Evolutionary conservation across 1,140 invertebrate species (phyloP), one percentile per base, ranked within the genome.

Genomic region (Latrodectus geometricus): DNA sequence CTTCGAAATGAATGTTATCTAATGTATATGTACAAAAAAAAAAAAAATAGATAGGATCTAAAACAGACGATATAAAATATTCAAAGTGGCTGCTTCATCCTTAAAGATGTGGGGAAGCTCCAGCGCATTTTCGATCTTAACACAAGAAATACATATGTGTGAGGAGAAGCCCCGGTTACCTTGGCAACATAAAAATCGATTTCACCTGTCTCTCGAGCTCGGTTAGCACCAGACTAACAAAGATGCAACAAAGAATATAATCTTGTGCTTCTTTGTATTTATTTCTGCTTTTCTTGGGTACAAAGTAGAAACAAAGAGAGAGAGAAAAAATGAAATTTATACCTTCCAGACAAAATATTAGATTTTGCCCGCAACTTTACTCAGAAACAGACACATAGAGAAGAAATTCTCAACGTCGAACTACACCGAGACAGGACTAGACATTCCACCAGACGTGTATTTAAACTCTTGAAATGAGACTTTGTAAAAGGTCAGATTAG

Each of bases 151-250:
- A 35, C 35, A 35, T 35, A 35, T 35, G 5, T 35, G 35, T 35
- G 35, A 35, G 35, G 35, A 35, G 12, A 14, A 35, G 35, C 35
- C 35, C 35, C 5, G 5, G 72, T 83, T 74, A 21, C 80, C 54
- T 65, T 65, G 80, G 54, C 70, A 65, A 83, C 80, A 20, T 12
- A 74, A 83, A 83, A 80, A 83, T 83, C 80, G 80, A 83, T 83
- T 65, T 52, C 12, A 83, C 54, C 21, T 83, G 78, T 80, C 78
- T 80, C 78, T 50, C 14, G 66, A 12, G 23, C 21, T 61, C 15
- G 17, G 14, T 20, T 50, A 79, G 23, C 54, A 61, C 11, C 8
- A 61, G 17, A 61, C 17, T 4, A 61, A 61, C 54, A 61, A 61
- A 61, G 17, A 61, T 35, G 17, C 17, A 14, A 61, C 54, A 61